Conservation (phyloP, 2,888 invertebrate species). For the Doris montereyensis region DNA sequence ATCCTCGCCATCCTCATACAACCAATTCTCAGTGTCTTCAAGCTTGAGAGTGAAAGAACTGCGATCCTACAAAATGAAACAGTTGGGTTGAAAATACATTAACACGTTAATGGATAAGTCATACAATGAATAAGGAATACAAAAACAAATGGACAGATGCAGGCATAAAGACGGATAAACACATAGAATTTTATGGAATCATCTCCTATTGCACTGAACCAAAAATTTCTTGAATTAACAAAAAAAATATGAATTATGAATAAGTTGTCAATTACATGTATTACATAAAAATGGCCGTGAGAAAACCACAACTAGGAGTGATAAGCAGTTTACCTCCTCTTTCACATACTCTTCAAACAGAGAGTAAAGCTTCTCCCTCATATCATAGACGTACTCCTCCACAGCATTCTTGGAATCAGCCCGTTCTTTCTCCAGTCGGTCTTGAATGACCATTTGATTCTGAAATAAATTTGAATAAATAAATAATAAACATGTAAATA, state of each 20-base stretch:
- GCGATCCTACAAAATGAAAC: slow-evolving; percentile 58
- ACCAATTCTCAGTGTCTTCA: slow-evolving; percentile 93
- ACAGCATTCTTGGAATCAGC: slow-evolving; percentile 96
- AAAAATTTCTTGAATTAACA: no score
- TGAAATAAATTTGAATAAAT: slow-evolving; percentile 68
- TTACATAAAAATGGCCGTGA: no score
- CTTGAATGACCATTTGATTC: slow-evolving; percentile 78
- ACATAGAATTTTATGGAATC: no score
- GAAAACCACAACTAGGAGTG: no score
- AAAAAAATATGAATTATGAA: no score
- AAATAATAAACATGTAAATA: not conserved
- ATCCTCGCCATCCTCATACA: slow-evolving; percentile 97
- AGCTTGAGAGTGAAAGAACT: slow-evolving; percentile 76
- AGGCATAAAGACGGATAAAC: no score
- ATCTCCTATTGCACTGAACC: no score
- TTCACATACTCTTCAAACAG: slow-evolving; percentile 84
- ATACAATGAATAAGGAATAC: no score
- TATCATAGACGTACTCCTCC: slow-evolving; percentile 98
- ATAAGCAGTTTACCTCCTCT: slow-evolving; percentile 83
- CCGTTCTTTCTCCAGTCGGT: slow-evolving; percentile 93
- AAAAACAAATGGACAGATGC: no score
- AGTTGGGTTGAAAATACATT: no score
- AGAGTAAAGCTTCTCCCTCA: slow-evolving; percentile 88
- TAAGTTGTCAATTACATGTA: no score
- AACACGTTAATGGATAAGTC: no score